phyloP scores from a whole-genome alignment of 2,888 invertebrate genomes.

The Baronia brevicornis region DNA sequence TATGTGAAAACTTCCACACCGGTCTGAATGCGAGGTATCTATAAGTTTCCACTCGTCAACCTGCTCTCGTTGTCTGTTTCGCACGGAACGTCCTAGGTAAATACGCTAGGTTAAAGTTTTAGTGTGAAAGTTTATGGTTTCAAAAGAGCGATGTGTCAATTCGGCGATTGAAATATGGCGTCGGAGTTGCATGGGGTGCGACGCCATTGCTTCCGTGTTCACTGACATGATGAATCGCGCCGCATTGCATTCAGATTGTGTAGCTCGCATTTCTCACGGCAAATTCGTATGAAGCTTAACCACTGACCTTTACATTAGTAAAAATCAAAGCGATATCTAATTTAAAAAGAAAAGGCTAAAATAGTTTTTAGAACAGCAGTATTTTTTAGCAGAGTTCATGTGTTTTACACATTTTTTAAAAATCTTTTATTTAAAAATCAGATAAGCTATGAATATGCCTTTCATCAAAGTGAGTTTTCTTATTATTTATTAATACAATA shows the following conservation, averaged over 20 bases:
- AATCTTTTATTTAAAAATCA: too few species aligned
- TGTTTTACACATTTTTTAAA: too few species aligned
- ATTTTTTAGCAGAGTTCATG: too few species aligned
- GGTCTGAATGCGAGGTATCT: slow-evolving; percentile 71
- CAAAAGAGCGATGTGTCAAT: slow-evolving; percentile 66
- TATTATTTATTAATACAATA: too few species aligned
- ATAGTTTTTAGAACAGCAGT: too few species aligned
- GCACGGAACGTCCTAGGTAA: slow-evolving; percentile 63
- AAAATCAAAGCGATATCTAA: too few species aligned
- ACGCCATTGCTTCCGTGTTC: slow-evolving; percentile 79
- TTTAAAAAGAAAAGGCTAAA: too few species aligned
- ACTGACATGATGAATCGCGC: slow-evolving; percentile 45
- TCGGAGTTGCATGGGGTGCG: slow-evolving; percentile 44
- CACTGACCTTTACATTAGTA: slow-evolving; percentile 28
- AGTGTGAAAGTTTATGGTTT: slow-evolving; percentile 57
- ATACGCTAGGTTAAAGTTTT: slow-evolving; percentile 71
- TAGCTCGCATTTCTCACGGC: slow-evolving; percentile 35
- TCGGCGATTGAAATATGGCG: slow-evolving; percentile 68
- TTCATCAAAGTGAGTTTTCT: too few species aligned
- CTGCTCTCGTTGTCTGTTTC: slow-evolving; percentile 56
- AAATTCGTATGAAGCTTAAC: slow-evolving; percentile 25
- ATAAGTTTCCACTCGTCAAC: slow-evolving; percentile 72
- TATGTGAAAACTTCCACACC: slow-evolving; percentile 71
- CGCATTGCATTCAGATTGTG: slow-evolving; percentile 34
- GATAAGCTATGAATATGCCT: too few species aligned